Evolutionary conservation across 2,888 invertebrate species (phyloP), one percentile per base, ranked within the genome.

Genomic region (Hedya salicella): DNA sequence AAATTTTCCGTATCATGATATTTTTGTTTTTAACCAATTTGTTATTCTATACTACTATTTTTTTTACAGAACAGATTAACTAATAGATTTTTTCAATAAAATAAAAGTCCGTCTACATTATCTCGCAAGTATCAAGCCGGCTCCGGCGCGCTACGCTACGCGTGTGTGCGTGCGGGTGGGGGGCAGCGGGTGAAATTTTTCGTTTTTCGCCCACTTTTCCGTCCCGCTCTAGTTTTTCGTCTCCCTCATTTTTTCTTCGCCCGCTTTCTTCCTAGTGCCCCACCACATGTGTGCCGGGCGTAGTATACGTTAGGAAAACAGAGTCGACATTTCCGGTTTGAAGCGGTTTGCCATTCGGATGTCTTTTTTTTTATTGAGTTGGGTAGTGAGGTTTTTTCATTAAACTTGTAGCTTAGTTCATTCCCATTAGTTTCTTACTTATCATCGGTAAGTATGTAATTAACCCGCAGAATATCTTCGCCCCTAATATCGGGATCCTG

Each of bases 161-260:
- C 86, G 79, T 88, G 91, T 91, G 91, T 91, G 91, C 86, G 91
- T 90, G 88, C 83, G 74, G 74, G 75, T 70, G 77, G 79, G 80
- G 81, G 78, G 73, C 72, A 6, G 81, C 78, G 80, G 88, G 87
- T 83, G 88, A 90, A 91, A 92, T 91, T 92, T 92, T 92, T 92
- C 91, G 91, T 91, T 91, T 92, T 92, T 92, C 92, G 87, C 91
- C 91, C 89, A 91, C 91, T 91, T 91, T 91, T 90, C 91, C 89
- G 89, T 92, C 92, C 90, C 86, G 88, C 88, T 92, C 92, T 92
- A 91, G 91, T 92, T 92, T 91, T 92, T 91, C 90, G 82, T 89
- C 91, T 91, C 91, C 90, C 91, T 92, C 91, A 87, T 91, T 92
- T 92, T 92, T 91, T 91, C 90, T 91, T 91, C 87, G 86, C 89